Evolutionary conservation across 2,113 vertebrate genomes (phyloP).

Genomic region (Cryptomyrus ogoouensis): DNA sequence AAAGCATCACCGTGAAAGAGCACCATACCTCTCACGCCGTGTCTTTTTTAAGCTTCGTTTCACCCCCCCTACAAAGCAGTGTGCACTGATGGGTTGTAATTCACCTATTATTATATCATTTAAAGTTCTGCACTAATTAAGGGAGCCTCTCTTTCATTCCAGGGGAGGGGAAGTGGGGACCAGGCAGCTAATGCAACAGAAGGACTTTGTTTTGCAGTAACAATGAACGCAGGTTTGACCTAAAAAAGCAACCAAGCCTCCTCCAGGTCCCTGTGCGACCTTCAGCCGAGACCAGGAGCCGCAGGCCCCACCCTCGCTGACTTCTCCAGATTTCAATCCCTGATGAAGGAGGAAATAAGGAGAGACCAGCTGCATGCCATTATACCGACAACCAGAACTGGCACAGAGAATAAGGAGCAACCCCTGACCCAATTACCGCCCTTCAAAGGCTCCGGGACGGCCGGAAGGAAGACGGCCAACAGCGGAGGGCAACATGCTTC

Average conservation of each 20-base stretch:
- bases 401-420: background rate
- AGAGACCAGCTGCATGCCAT: slow-evolving; percentile 10
- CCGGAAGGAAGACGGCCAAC: background rate
- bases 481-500: background rate
- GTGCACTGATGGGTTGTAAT: background rate
- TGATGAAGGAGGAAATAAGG: background rate
- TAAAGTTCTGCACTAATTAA: background rate
- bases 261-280: background rate
- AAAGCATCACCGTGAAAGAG: background rate
- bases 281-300: background rate
- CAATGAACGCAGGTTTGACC: background rate
- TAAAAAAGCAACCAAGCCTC: background rate
- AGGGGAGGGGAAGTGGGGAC: background rate
- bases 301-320: background rate
- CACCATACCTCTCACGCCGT: background rate
- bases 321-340: background rate
- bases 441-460: background rate
- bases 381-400: slow-evolving; percentile 12
- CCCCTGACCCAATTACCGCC: background rate
- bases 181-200: background rate
- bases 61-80: background rate
- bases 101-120: background rate
- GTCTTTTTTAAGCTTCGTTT: background rate
- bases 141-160: background rate
- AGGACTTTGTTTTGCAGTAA: background rate